Evolutionary conservation across 2,888 invertebrate species (phyloP), one percentile per base, ranked within the genome.

Genomic region (Netelia virgata): DNA sequence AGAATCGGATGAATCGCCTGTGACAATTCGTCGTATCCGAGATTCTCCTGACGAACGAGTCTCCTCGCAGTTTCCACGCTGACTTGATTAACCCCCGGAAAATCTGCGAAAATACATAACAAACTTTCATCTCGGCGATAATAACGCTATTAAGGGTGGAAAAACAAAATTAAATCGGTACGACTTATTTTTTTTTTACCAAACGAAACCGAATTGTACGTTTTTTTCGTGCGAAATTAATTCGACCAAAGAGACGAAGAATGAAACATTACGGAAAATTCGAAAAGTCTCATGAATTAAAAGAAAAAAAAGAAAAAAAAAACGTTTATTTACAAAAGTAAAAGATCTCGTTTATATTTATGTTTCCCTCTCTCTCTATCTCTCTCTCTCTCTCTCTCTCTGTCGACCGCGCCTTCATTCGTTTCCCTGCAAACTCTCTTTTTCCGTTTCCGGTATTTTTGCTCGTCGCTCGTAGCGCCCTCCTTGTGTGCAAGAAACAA

Each of bases 1-100:
- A 92, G 86, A 70, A 93, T 86, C 20, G 93, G 93, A 88, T 93
- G 93, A 79, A 93, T 91, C 6, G 91, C 90, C 82, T 93, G 93
- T 2, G 93, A 93, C 72, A 93, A 88, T 86, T 93, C 93, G 53
- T 80, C 88, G 74, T 93, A 93, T 20, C 87, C 89, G 28, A 93
- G 85, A 59, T 84, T 64, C 11, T 72, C 84, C 14, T 72, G 82
- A 16, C 16, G 63, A 10, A 86, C 82, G 5, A 91, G 76, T 16
- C 86, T 87, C 83, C 92, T 93, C 20, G 91, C 93, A 20, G 87
- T 89, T 64, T 91, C 91, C 8, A 90, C 90, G 61, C 88, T 90
- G 41, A 93, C 86, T 64, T 90, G 89, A 89, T 93, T 93, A 0
- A 90, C 85, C 50, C 92, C 93, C 14, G 91, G 87, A 81, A 91